Evolutionary conservation across 2,797 vertebrate genomes (phyloP).

Genomic region (Danio jaintianensis): DNA sequence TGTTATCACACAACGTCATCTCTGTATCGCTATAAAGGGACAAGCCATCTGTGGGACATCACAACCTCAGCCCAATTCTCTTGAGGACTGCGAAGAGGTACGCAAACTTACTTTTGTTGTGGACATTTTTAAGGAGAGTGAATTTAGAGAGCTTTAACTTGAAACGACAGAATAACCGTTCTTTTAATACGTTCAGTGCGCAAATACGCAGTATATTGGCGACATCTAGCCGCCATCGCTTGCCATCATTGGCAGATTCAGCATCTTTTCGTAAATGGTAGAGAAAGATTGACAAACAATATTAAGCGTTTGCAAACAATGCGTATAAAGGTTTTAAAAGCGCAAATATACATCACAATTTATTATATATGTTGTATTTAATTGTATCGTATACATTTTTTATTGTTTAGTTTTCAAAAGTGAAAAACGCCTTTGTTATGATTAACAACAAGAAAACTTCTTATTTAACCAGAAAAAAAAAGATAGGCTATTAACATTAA

Average conservation of each 20-base stretch:
- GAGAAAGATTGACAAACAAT: not conserved
- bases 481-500: no score
- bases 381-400: not conserved
- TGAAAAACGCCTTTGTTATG: not conserved
- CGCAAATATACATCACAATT: not conserved
- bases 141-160: not conserved
- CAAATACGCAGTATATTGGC: conserved; percentile 28
- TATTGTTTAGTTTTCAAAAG: not conserved
- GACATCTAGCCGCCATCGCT: conserved; percentile 56
- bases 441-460: no score
- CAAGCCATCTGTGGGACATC: conserved; percentile 33
- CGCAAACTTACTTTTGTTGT: conserved; percentile 38
- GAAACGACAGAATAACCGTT: not conserved
- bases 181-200: not conserved
- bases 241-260: not conserved
- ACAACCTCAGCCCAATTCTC: conserved; percentile 57
- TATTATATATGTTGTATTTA: not conserved
- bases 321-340: not conserved
- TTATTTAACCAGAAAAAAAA: not conserved
- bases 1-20: conserved; percentile 66
- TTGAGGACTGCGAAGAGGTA: conserved; percentile 71
- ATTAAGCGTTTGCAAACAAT: not conserved
- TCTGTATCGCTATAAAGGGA: conserved; percentile 72
- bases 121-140: not conserved
- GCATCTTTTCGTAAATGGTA: not conserved